Evolutionary conservation across 35 echinoderm and acorn worm species (phyloP), one percentile per base, ranked within the genome.

Genomic region (Anneissia japonica): DNA sequence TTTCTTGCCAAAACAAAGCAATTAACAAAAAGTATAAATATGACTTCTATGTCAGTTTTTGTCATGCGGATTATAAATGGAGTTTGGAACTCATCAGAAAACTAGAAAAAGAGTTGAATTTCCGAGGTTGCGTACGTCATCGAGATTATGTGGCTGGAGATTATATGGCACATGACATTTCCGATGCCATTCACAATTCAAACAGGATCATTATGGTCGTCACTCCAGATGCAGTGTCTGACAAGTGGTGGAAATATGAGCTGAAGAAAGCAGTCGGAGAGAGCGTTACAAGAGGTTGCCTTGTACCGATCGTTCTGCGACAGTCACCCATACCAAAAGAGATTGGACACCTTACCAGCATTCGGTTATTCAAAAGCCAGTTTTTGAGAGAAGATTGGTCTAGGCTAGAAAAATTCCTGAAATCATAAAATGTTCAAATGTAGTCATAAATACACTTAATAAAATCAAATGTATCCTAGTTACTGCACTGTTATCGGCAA

Each of bases 191-290:
- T 16, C 33, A 85, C 9, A 85, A 91, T 2, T 90, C 91, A n/a
- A 79, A 87, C 45, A 90, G 81, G 16, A 93, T 78, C 23, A 46
- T 97, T 3, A 74, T 93, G 23, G 89, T 97, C 34, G 72, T 97
- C 37, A 89, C 37, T 16, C 95, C 95, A 32, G 91, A 93, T 55
- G 91, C 91, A 1, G 35, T 91, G 38, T 38, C 46, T 0, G 91
- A 93, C 30, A 92, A 87, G 10, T 93, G 90, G 95, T 97, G 95
- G 78, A 78, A 85, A n/a, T 97, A 88, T 74, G 95, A 97, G 76
- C 43, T 97, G 12, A 79, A 91, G 39, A 77, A 83, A 36, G 84
- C 95, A 0, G 88, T 91, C 38, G 76, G 82, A 30, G 87, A 79
- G 31, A 82, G 79, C 74, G 36, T 97, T 32, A 79, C 73, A 21